Base-by-base conservation (phyloP, 2,113 vertebrate species). In the Tylochromis polylepis region DNA sequence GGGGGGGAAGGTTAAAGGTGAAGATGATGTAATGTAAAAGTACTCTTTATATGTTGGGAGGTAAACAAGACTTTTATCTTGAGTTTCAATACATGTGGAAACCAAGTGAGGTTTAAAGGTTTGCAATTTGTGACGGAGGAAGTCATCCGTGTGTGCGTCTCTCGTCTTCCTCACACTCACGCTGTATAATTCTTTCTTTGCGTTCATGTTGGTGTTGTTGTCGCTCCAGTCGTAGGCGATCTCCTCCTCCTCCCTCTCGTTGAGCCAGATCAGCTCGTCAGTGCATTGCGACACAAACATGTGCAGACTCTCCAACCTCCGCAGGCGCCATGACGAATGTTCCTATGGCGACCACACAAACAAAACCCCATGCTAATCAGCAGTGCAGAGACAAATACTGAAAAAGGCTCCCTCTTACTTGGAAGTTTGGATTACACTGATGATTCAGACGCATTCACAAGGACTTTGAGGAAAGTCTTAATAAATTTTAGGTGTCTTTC, bases 201-300 rank as follows among this genome's bases (percentile, higher is more conserved):
- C 95, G 38, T 95, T 94, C 77, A 98, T 97, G 93, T 96, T 97
- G 38, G 96, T 91, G 95, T 99, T 99, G 92, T 84, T 96, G 92
- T 99, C 97, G 18, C 98, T 99, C 99, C 98, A 99, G 95, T 99
- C 99, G 7, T 96, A 99, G 60, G 98, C 97, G 70, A 99, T 96
- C 55, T 99, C 99, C 92, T 99, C 98, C 93, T 99, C 98, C 94
- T 99, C 98, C 89, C 97, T 97, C 96, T 99, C 98, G 20, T 99
- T 99, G 89, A 99, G 96, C 99, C 99, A 99, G 87, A 99, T 99
- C 87, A 99, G 96, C 93, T 99, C 98, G 18, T 98, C 95, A 0
- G 99, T 99, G 93, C 98, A 98, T 78, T 94, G 96, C 5, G 97
- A 97, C 93, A 99, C 98, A 41, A 99, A 98, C 1, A 95, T 95